A percentile compares a stretch with the other conserved stretches of the same genome.
These are phyloP conservation scores for Xiphophorus couchianus DNA, from an alignment of 2,113 vertebrate species.

Conservation along the genomic window DNA sequence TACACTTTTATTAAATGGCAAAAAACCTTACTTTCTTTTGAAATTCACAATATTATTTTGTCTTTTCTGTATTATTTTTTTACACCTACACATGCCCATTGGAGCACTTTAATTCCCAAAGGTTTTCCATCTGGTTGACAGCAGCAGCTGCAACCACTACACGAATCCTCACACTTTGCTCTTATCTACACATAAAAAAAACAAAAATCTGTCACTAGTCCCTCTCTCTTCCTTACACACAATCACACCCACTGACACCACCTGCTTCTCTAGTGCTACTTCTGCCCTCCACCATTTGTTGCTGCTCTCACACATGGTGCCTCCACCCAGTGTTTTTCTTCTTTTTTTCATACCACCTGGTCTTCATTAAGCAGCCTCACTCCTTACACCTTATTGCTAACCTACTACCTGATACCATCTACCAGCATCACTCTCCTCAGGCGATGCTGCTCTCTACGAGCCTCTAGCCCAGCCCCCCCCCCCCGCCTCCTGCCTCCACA, in stretches of 20 bases:
- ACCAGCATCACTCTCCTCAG: constrained; percentile 48
- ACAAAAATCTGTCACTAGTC: constrained; percentile 30
- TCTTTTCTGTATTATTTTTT: constrained; percentile 1
- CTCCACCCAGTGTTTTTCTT: constrained; percentile 45
- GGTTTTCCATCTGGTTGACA: constrained; percentile 48
- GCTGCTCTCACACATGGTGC: constrained; percentile 48
- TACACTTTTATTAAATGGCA: constrained; percentile 35
- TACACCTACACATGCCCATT: constrained; percentile 2
- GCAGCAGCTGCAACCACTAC: constrained; percentile 32
- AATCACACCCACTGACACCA: constrained; percentile 60
- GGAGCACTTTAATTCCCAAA: constrained; percentile 30
- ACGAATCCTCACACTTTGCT: constrained; percentile 13
- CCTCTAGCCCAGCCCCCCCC: constrained; percentile 57
- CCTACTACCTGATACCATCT: constrained; percentile 43
- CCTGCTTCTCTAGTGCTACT: constrained; percentile 60
- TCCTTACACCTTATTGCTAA: constrained; percentile 24
- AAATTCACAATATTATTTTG: constrained; percentile 10
- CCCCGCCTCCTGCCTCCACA: constrained; percentile 49
- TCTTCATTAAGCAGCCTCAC: constrained; percentile 34
- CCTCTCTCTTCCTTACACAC: constrained; percentile 8
- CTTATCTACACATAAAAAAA: constrained; percentile 35
- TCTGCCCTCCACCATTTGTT: constrained; percentile 36
- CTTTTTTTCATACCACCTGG: constrained; percentile 11
- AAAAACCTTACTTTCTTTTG: constrained; percentile 15
- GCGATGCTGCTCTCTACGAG: constrained; percentile 38